Conservation (phyloP, 2,113 vertebrate species). For the Corythoichthys intestinalis region DNA sequence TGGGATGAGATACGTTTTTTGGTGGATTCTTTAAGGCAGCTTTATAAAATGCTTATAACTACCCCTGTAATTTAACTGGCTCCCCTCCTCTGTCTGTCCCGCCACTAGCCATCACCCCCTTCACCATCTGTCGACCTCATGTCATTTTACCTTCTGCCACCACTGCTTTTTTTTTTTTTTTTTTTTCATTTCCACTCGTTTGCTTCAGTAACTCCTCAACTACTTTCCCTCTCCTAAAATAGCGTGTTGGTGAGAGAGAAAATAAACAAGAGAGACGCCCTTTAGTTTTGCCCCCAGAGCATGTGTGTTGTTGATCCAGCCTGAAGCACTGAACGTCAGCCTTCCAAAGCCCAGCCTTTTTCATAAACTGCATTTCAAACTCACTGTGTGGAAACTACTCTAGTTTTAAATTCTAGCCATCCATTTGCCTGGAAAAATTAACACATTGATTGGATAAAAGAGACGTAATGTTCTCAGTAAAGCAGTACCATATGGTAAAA, state of each 20-base stretch:
- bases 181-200: slow-evolving; percentile 20
- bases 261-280: slow-evolving; percentile 59
- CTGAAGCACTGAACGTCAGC: slow-evolving; percentile 29
- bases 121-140: slow-evolving; percentile 72
- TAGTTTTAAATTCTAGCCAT: not conserved
- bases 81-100: slow-evolving; percentile 11
- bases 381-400: slow-evolving; percentile 45
- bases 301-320: slow-evolving; percentile 33
- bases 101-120: slow-evolving; percentile 18
- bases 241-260: slow-evolving; percentile 44
- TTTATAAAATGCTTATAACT: slow-evolving; percentile 32
- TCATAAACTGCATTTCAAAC: slow-evolving; percentile 31
- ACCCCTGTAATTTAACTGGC: slow-evolving; percentile 40
- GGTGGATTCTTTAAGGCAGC: slow-evolving; percentile 9
- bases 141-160: slow-evolving; percentile 59
- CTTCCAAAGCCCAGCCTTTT: slow-evolving; percentile 46
- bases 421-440: not conserved
- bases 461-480: slow-evolving; percentile 3
- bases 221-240: slow-evolving; percentile 65
- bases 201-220: slow-evolving; percentile 47
- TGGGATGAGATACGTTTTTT: not conserved
- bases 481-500: slow-evolving; percentile 22
- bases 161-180: slow-evolving; percentile 29
- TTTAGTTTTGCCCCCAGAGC: slow-evolving; percentile 36
- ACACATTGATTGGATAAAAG: not conserved